Percentiles rank a stretch among this genome's conserved stretches.
Evolutionary conservation across 1,140 invertebrate species (phyloP).

Genomic region (Drosophila tsacasi): DNA sequence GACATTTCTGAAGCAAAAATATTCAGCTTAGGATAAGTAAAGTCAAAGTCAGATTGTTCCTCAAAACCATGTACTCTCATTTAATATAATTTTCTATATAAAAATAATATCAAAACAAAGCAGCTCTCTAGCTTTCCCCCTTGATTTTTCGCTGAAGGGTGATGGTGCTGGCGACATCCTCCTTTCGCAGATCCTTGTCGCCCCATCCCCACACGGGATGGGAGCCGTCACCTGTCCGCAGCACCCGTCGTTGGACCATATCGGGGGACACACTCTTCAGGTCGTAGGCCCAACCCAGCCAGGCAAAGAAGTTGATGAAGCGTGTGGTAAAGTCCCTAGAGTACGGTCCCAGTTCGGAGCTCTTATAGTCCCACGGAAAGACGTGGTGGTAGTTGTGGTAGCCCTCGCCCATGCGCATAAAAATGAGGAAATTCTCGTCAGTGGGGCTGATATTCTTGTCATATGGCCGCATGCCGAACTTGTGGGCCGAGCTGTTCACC

Average conservation of each 20-base stretch:
- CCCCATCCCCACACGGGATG: conserved; percentile 93
- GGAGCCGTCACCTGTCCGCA: conserved; percentile 91
- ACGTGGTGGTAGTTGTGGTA: conserved; percentile 98
- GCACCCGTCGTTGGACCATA: conserved; percentile 89
- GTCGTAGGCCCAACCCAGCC: conserved; percentile 95
- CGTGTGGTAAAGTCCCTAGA: conserved; percentile 92
- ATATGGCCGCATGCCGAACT: conserved; percentile 96
- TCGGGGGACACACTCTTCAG: conserved; percentile 91
- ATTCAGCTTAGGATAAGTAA: too few relatives aligned
- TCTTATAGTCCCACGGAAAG: conserved; percentile 97
- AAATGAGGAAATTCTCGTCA: conserved; percentile 88
- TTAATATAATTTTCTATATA: neutral
- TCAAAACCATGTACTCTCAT: neutral
- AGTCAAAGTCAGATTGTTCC: neutral
- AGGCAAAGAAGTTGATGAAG: conserved; percentile 94
- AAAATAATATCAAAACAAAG: neutral
- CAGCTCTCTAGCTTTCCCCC: neutral
- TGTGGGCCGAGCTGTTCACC: conserved; percentile 97
- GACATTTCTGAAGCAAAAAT: too few relatives aligned
- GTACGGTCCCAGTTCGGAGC: conserved; percentile 92
- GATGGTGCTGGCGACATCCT: conserved; percentile 89
- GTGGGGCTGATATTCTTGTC: conserved; percentile 93
- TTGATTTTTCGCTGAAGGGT: conserved; percentile 86
- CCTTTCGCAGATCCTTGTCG: conserved; percentile 90
- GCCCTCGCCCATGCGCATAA: conserved; percentile 92